phyloP scores from a whole-genome alignment of 2,888 invertebrate species.

The Drosophila subsilvestris region DNA sequence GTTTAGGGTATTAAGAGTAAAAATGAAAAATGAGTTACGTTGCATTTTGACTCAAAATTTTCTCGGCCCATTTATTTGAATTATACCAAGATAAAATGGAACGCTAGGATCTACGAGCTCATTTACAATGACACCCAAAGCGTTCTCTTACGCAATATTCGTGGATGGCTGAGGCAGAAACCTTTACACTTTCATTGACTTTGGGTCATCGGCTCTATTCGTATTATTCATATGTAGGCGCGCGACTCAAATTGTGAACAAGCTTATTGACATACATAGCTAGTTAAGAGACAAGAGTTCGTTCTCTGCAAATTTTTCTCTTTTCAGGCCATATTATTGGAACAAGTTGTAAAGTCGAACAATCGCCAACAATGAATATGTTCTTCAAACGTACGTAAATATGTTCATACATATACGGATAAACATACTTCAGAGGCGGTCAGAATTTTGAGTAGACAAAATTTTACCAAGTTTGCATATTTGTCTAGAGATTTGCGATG shows the following conservation, averaged over 20 bases:
- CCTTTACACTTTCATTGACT: constrained; percentile 48
- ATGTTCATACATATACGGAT: constrained; percentile 11
- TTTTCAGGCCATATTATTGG: constrained; percentile 10
- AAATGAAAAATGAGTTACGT: too few relatives aligned
- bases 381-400: constrained; percentile 11
- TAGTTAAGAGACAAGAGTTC: constrained; percentile 39
- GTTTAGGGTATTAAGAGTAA: too few relatives aligned
- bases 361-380: constrained; percentile 21
- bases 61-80: too few relatives aligned
- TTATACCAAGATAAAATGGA: too few relatives aligned
- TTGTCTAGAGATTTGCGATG: constrained; percentile 31
- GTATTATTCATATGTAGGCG: constrained; percentile 42
- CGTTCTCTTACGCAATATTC: constrained; percentile 19
- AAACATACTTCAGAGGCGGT: too few relatives aligned
- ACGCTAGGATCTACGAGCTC: too few relatives aligned
- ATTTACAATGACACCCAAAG: neutral
- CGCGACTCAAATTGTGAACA: too few relatives aligned
- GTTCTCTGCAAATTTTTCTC: constrained; percentile 20
- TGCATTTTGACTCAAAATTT: too few relatives aligned
- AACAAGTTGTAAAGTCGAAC: constrained; percentile 12
- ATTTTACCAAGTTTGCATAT: constrained; percentile 34
- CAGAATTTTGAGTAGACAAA: constrained; percentile 14
- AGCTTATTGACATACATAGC: too few relatives aligned
- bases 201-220: constrained; percentile 14
- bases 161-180: constrained; percentile 5